These are phyloP conservation scores for Catocala sponsa DNA, from an alignment of 2,888 invertebrate genomes.

Conservation along the genomic window DNA sequence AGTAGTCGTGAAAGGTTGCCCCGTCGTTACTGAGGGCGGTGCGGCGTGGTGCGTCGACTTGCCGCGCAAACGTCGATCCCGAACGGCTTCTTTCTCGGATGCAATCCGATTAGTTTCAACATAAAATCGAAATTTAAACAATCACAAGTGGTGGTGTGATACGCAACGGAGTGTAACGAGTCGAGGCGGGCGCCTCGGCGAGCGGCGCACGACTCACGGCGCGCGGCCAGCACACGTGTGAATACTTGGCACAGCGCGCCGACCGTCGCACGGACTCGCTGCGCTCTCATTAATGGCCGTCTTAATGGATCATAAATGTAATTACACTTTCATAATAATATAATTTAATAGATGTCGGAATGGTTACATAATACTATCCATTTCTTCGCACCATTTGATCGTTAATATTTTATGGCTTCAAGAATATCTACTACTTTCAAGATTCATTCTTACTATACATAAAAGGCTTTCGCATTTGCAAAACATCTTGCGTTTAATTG, in stretches of 20 bases:
- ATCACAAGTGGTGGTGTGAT: slow-evolving; percentile 59
- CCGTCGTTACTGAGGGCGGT: slow-evolving; percentile 63
- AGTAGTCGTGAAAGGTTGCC: slow-evolving; percentile 83
- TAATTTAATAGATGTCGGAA: slow-evolving; percentile 63
- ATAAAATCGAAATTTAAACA: slow-evolving; percentile 70
- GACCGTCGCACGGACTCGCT: slow-evolving; percentile 37
- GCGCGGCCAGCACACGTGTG: slow-evolving; percentile 18
- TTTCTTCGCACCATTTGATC: slow-evolving; percentile 48
- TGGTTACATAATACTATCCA: slow-evolving; percentile 62
- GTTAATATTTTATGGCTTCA: slow-evolving; percentile 52
- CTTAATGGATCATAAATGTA: slow-evolving; percentile 74
- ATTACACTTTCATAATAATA: slow-evolving; percentile 66
- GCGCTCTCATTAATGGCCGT: slow-evolving; percentile 66
- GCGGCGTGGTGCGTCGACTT: slow-evolving; percentile 38
- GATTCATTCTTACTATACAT: slow-evolving; percentile 28
- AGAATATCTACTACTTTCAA: slow-evolving; percentile 23
- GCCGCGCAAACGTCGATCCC: slow-evolving; percentile 23
- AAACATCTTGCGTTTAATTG: no score
- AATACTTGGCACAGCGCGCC: slow-evolving; percentile 12
- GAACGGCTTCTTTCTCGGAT: slow-evolving; percentile 71
- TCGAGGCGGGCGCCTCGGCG: slow-evolving; percentile 6
- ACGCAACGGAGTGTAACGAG: slow-evolving; percentile 59
- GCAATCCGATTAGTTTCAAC: slow-evolving; percentile 65
- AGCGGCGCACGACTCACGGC: slow-evolving; percentile 13
- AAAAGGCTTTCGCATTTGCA: slow-evolving; percentile 2